phyloP scores from a whole-genome alignment of 2,797 vertebrate species.

The Petrocephalus schoutedeni region DNA sequence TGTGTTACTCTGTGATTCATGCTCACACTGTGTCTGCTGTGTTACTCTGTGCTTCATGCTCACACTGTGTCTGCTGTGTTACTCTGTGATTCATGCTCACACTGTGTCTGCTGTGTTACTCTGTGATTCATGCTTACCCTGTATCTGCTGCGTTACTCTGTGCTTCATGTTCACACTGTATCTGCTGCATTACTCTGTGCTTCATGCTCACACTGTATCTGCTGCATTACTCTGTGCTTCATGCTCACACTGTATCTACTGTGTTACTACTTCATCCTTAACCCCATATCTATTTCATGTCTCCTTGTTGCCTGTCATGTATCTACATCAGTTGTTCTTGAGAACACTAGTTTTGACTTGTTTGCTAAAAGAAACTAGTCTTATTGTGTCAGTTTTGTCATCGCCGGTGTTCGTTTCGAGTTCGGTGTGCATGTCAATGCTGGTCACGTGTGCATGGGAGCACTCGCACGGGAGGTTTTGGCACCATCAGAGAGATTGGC shows the following conservation, averaged over 20 bases:
- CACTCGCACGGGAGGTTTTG: background rate
- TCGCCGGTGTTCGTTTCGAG: background rate
- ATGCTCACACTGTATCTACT: too few relatives aligned
- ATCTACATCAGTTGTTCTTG: background rate
- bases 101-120: background rate
- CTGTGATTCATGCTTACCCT: too few relatives aligned
- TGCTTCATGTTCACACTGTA: background rate
- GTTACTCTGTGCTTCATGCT: background rate
- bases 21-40: background rate
- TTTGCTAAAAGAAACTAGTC: background rate
- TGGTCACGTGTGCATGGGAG: background rate
- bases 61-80: background rate
- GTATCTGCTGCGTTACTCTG: background rate
- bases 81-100: background rate
- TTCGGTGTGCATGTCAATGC: background rate
- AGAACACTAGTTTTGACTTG: background rate
- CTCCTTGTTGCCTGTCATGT: background rate
- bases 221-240: too few relatives aligned
- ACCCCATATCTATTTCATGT: too few relatives aligned
- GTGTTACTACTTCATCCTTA: background rate
- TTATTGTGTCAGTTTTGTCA: background rate
- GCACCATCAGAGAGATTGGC: background rate
- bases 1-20: background rate
- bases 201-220: too few relatives aligned
- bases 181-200: background rate